phyloP scores from a whole-genome alignment of 2,888 invertebrate genomes.

The Phyto melanocephala region DNA sequence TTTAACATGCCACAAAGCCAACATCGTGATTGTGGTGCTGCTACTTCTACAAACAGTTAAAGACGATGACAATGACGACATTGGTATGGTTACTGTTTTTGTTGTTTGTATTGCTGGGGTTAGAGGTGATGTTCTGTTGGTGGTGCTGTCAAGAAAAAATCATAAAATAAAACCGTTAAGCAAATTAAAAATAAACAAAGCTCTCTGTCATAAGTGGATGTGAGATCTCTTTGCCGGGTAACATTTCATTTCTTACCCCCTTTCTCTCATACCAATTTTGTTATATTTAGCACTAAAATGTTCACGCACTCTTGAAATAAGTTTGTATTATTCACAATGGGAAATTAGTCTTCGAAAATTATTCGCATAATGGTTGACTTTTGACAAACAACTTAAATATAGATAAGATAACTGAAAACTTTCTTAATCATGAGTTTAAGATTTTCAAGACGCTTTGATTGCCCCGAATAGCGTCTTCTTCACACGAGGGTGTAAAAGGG shows the following conservation, averaged over 20 bases:
- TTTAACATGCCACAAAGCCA: slow-evolving; percentile 46
- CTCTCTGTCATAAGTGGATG: slow-evolving; percentile 1
- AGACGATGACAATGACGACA: slow-evolving; percentile 38
- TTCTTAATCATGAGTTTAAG: too few species aligned
- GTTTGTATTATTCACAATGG: neutral
- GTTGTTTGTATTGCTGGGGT: neutral
- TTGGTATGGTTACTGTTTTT: neutral
- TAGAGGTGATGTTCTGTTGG: neutral
- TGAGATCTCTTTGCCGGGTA: neutral
- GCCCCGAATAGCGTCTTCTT: too few species aligned
- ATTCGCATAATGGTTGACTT: too few species aligned
- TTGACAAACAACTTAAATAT: too few species aligned
- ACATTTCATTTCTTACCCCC: neutral
- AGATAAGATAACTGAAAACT: too few species aligned
- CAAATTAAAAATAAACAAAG: slow-evolving; percentile 57
- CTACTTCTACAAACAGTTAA: slow-evolving; percentile 25
- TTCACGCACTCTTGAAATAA: neutral
- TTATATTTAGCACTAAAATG: neutral
- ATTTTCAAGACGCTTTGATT: too few species aligned
- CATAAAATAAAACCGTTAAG: slow-evolving; percentile 35
- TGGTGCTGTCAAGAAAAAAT: slow-evolving; percentile 13
- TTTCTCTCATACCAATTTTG: neutral
- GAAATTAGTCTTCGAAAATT: too few species aligned
- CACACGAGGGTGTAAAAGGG: too few species aligned
- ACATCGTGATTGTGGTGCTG: slow-evolving; percentile 40